Conservation (phyloP, 2,113 vertebrate species). For the Chinchilla lanigera region DNA sequence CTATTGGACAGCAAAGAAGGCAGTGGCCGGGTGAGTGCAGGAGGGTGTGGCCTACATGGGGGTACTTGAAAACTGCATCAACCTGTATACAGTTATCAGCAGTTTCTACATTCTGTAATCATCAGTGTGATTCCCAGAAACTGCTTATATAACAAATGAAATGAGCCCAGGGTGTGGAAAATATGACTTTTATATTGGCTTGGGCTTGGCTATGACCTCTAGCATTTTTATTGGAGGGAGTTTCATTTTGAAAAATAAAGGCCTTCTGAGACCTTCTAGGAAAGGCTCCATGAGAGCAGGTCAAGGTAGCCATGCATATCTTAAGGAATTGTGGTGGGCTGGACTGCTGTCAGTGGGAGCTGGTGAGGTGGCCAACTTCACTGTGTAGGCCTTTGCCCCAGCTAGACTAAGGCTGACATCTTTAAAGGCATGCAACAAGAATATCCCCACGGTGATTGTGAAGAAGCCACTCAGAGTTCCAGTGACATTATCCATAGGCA, state of each 20-base stretch:
- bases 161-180: slow-evolving; percentile 95
- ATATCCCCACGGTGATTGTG: slow-evolving; percentile 98
- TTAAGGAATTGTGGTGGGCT: slow-evolving; percentile 99
- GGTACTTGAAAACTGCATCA: slow-evolving; percentile 79
- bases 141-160: slow-evolving; percentile 83
- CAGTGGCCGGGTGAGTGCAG: not conserved
- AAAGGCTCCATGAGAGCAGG: slow-evolving; percentile 98
- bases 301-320: slow-evolving; percentile 97
- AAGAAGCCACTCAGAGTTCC: slow-evolving; percentile 97
- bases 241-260: slow-evolving; percentile 99
- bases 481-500: slow-evolving; percentile 93
- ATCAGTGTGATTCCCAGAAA: slow-evolving; percentile 84
- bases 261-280: slow-evolving; percentile 92
- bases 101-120: slow-evolving; percentile 83
- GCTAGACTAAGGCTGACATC: slow-evolving; percentile 94
- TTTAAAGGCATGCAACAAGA: slow-evolving; percentile 98
- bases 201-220: slow-evolving; percentile 96
- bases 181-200: slow-evolving; percentile 97
- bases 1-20: not conserved
- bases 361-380: slow-evolving; percentile 97
- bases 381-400: slow-evolving; percentile 97
- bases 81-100: slow-evolving; percentile 71
- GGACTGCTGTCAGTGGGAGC: slow-evolving; percentile 98
- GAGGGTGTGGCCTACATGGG: no score
- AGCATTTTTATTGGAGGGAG: slow-evolving; percentile 99